These are phyloP conservation scores for Pteronotus mesoamericanus DNA, from an alignment of 2,797 vertebrate genomes.

Conservation along the genomic window DNA sequence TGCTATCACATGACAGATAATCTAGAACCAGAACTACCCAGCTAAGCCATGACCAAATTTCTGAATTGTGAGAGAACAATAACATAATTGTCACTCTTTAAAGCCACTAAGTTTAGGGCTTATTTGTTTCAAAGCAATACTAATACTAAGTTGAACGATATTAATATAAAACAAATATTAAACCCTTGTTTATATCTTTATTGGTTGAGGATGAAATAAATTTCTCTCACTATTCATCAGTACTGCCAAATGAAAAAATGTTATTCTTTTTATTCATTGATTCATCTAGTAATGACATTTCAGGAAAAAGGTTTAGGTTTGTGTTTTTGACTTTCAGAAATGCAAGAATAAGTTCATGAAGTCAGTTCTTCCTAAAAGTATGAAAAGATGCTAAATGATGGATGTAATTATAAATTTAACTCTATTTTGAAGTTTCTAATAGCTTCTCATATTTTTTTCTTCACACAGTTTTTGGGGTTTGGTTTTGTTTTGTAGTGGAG, in stretches of 20 bases:
- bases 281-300: neutral
- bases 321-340: neutral
- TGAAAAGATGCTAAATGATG: neutral
- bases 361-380: neutral
- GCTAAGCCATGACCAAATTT: neutral
- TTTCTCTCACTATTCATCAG: neutral
- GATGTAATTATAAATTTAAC: neutral
- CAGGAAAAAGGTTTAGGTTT: neutral
- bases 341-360: neutral
- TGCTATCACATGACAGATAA: neutral
- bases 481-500: neutral
- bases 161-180: slow-evolving; percentile 28
- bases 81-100: neutral
- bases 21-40: neutral
- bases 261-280: neutral
- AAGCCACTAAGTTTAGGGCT: neutral
- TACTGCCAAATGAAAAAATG: neutral
- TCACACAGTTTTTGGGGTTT: neutral
- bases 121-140: neutral
- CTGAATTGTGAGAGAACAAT: neutral
- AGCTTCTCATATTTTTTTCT: slow-evolving; percentile 7
- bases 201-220: neutral
- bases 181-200: neutral
- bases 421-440: neutral
- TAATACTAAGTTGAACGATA: neutral